Conservation (phyloP, 2,797 vertebrate species). For the Lithobates pipiens region DNA sequence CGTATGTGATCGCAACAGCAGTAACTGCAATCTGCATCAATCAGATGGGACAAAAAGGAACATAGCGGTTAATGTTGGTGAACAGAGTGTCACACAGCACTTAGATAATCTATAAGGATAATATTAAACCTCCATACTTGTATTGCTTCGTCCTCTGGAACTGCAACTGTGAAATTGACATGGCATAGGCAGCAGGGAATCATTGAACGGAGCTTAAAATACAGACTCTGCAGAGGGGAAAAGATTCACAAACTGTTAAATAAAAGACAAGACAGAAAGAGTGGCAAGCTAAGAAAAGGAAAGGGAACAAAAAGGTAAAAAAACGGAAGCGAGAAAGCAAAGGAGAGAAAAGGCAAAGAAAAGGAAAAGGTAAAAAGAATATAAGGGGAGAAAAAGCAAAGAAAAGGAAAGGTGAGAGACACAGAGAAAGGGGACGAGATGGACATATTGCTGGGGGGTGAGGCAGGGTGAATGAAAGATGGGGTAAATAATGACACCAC, state of each 20-base stretch:
- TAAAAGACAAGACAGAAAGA: neutral
- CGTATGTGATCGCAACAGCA: conserved; percentile 95
- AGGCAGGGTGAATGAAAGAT: neutral
- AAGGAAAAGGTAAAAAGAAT: neutral
- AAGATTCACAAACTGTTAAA: conserved; percentile 6
- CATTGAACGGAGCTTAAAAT: conserved; percentile 98
- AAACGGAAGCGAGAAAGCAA: too few species aligned
- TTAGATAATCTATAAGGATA: too few species aligned
- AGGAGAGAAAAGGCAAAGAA: too few species aligned
- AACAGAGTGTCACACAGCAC: neutral
- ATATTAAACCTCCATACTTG: conserved; percentile 79
- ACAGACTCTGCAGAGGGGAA: conserved; percentile 84
- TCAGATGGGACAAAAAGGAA: neutral
- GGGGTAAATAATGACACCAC: conserved; percentile 51
- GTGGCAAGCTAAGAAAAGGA: too few species aligned
- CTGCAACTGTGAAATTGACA: conserved; percentile 94
- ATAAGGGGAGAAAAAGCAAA: too few species aligned
- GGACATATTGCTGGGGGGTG: too few species aligned
- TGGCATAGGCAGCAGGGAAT: conserved; percentile 97
- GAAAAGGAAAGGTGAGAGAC: neutral
- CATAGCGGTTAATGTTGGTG: neutral
- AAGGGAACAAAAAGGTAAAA: too few species aligned
- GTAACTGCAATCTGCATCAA: conserved; percentile 90
- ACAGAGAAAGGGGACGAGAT: neutral
- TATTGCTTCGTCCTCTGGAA: conserved; percentile 97